These are phyloP conservation scores for Limnodromus scolopaceus DNA, from an alignment of 2,797 vertebrate genomes.

Conservation along the genomic window DNA sequence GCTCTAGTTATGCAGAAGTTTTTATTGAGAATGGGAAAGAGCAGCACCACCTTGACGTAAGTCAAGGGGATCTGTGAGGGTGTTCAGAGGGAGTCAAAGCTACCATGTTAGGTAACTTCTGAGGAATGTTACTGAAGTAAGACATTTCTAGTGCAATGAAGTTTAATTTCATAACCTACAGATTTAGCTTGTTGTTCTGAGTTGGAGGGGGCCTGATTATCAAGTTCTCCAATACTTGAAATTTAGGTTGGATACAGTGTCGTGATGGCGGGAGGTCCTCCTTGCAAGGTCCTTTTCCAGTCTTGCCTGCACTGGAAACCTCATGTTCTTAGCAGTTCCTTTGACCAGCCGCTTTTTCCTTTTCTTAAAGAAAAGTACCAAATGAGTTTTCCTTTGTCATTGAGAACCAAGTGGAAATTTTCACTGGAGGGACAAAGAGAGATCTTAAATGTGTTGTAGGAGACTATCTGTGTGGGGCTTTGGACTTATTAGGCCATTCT, in stretches of 20 bases:
- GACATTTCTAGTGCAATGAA: background rate
- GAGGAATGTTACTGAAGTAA: background rate
- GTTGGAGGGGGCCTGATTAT: background rate
- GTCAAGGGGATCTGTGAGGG: background rate
- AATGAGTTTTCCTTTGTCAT: background rate
- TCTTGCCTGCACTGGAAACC: background rate
- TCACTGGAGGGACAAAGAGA: background rate
- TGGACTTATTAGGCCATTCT: background rate
- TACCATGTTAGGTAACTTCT: background rate
- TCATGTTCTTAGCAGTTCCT: background rate
- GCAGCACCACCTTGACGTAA: background rate
- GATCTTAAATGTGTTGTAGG: background rate
- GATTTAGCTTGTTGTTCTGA: background rate
- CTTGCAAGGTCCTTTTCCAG: background rate
- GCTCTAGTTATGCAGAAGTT: background rate
- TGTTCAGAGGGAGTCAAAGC: background rate
- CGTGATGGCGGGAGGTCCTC: background rate
- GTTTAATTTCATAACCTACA: background rate
- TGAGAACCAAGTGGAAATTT: background rate
- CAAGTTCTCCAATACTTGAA: background rate
- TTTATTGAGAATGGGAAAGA: background rate
- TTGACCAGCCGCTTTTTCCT: background rate
- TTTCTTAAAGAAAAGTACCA: background rate
- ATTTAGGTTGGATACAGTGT: background rate
- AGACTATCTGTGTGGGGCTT: rapidly evolving